Base-by-base conservation (phyloP, 2,888 invertebrate genomes). In the Leucophenga maculata region DNA sequence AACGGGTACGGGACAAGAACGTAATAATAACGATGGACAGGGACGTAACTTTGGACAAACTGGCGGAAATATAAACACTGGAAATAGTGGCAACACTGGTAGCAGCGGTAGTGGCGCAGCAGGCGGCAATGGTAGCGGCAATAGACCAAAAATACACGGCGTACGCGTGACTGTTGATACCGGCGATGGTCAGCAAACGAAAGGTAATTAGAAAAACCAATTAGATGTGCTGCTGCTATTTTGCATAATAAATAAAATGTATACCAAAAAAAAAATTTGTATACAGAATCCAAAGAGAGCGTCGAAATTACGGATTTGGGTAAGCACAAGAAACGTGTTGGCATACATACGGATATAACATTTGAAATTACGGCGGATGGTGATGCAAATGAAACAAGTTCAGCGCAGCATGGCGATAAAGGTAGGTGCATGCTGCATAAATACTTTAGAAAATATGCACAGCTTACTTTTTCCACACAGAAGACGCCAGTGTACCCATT, bases 161-260 rank as follows among this genome's bases (percentile, higher is more conserved):
- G 87, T 89, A 60, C 86, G 89, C 48, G 88, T 89, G 16, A 88
- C 89, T 13, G 89, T 89, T 67, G 89, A 89, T 73, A 88, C 89
- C 16, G 86, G 88, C 22, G 85, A 88, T 77, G 80, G 84, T 31
- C 86, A 86, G 70, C 85, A 83, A 71, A 83, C 87, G 52, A 85
- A 87, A 83, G 88, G 88, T 88, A 76, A 73, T 77, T 77, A 77
- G 75, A 79, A 79, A 70, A 68, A 46, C 22, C 62, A 64, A 64
- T 64, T 64, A 64, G 20, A 46, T n/a, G 18, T 8, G 50, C n/a
- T 48, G 50, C n/a, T 48, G n/a, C 20, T 54, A 55, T n/a, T 14
- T 8, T 48, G 20, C 44, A 44, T 22, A 16, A n/a, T 9, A 22
- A 13, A 46, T 20, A n/a, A 46, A 62, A 32, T 26, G 26, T 26